phyloP scores from a whole-genome alignment of 1,140 invertebrate genomes.

The Solen grandis region DNA sequence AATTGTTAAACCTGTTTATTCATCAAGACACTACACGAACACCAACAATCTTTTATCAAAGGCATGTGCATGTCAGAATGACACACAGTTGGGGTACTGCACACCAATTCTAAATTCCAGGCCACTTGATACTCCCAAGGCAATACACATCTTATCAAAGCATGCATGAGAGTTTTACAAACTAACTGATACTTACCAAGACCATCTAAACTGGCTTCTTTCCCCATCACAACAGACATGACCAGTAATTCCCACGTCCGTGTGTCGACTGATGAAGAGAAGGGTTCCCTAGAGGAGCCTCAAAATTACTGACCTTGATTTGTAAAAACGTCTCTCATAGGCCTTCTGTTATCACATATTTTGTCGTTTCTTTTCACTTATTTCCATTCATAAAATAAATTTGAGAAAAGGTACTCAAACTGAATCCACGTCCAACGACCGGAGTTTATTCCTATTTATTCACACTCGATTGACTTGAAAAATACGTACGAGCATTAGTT shows the following conservation, averaged over 20 bases:
- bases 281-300: background rate
- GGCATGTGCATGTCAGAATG: too few relatives aligned
- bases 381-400: too few relatives aligned
- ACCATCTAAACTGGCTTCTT: conserved; percentile 72
- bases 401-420: too few relatives aligned
- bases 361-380: background rate
- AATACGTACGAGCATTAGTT: background rate
- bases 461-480: background rate
- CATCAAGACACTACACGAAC: too few relatives aligned
- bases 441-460: background rate
- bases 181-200: conserved; percentile 60
- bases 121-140: too few relatives aligned
- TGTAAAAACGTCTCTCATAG: background rate
- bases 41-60: too few relatives aligned
- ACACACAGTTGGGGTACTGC: too few relatives aligned
- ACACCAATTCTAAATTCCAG: too few relatives aligned
- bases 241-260: background rate
- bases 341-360: background rate
- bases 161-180: too few relatives aligned
- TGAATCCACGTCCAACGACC: background rate
- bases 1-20: too few relatives aligned
- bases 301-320: background rate
- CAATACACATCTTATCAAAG: too few relatives aligned
- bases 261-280: conserved; percentile 45
- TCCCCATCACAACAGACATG: conserved; percentile 67